A percentile compares a stretch with the other conserved stretches of the same genome.
Conservation (phyloP, 2,113 vertebrate species). For the Dendropsophus ebraccatus region DNA sequence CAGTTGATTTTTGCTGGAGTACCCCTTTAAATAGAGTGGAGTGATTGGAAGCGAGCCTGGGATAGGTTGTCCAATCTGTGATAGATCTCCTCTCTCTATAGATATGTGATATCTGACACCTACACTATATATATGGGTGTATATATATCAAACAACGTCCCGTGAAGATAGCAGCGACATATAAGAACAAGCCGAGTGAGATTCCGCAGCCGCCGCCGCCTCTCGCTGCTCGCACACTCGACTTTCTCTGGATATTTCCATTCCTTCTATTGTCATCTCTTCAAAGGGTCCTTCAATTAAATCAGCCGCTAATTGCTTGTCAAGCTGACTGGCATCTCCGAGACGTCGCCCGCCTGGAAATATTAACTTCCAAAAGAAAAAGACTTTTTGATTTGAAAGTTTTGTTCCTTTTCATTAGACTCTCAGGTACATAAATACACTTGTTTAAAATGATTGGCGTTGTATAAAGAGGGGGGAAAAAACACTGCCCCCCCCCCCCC, state of each 20-base stretch:
- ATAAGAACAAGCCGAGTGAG: background rate
- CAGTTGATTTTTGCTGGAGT: too few species aligned
- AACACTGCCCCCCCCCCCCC: background rate
- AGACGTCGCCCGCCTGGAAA: conserved; percentile 46
- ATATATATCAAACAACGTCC: too few species aligned
- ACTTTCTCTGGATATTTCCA: conserved; percentile 37
- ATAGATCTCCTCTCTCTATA: too few species aligned
- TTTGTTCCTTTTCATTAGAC: conserved; percentile 50
- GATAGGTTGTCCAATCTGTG: too few species aligned
- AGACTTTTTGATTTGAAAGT: conserved; percentile 51
- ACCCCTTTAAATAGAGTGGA: too few species aligned
- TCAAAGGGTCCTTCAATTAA: conserved; percentile 56
- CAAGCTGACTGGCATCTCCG: conserved; percentile 54
- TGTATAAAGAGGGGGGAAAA: background rate
- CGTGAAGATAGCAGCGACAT: background rate
- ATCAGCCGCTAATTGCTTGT: conserved; percentile 57
- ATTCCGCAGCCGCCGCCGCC: background rate
- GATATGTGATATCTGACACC: too few species aligned
- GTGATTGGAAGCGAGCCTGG: too few species aligned
- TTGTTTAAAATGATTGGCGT: conserved; percentile 56
- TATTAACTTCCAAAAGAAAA: conserved; percentile 49
- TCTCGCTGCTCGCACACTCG: conserved; percentile 3
- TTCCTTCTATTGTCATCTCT: conserved; percentile 39
- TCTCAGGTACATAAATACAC: conserved; percentile 53
- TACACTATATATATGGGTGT: too few species aligned